A percentile compares a stretch with the other conserved stretches of the same genome.
Evolutionary conservation across 2,797 vertebrate genomes (phyloP).

Genomic region (Channallabes apus): DNA sequence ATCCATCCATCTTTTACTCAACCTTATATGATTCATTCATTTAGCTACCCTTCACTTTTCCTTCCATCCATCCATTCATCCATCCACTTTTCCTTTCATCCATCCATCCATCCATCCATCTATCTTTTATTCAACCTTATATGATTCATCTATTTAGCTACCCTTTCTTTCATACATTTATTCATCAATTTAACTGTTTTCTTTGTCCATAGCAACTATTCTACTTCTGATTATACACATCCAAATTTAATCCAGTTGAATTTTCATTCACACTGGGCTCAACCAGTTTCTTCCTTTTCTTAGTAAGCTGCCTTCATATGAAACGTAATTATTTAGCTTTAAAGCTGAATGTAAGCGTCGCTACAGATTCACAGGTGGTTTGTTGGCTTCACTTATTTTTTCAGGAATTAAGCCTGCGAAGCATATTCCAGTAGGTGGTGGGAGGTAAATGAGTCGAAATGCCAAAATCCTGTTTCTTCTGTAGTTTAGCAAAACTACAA

Average conservation of each 20-base stretch:
- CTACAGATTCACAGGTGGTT: background rate
- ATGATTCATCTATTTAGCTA: too few species aligned
- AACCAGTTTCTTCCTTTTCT: background rate
- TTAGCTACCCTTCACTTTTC: background rate
- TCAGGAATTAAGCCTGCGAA: background rate
- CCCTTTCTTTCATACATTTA: background rate
- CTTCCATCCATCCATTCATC: too few species aligned
- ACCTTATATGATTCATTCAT: too few species aligned
- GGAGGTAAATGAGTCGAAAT: background rate
- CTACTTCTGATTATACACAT: background rate
- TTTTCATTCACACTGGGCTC: background rate
- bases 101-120: too few species aligned
- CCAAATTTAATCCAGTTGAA: background rate
- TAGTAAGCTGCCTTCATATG: background rate
- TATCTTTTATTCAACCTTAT: too few species aligned
- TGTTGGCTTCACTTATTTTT: background rate
- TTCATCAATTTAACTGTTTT: background rate
- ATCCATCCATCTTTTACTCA: too few species aligned
- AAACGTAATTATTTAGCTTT: background rate
- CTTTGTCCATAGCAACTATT: background rate
- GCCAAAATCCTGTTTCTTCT: background rate
- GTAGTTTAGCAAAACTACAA: constrained; percentile 14
- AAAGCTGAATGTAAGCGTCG: background rate
- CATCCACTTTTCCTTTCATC: too few species aligned
- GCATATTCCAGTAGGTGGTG: background rate